These are phyloP conservation scores for Gyrodactylus bullatarudis DNA, from an alignment of 1,140 invertebrate genomes.

Conservation along the genomic window DNA sequence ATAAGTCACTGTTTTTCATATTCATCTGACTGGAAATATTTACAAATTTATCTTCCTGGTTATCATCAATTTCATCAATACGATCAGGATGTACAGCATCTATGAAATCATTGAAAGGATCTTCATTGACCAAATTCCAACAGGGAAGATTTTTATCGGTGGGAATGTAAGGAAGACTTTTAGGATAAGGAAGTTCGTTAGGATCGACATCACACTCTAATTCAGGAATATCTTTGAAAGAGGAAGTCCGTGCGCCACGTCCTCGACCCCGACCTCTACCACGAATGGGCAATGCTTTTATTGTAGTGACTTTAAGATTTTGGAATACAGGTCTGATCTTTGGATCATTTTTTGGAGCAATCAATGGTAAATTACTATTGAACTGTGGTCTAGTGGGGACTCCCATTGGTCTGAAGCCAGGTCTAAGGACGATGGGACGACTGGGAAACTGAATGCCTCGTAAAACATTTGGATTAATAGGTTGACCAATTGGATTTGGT, in stretches of 20 bases:
- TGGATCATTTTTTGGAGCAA: no score
- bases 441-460: no score
- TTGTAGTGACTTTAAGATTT: not conserved
- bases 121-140: not conserved
- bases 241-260: not conserved
- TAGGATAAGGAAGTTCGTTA: not conserved
- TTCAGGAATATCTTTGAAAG: not conserved
- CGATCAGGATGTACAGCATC: not conserved
- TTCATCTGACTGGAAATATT: not conserved
- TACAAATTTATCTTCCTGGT: not conserved
- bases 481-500: no score
- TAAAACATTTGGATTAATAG: no score
- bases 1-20: not conserved
- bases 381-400: no score
- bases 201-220: not conserved
- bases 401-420: no score
- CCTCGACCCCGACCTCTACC: not conserved
- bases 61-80: not conserved
- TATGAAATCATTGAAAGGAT: not conserved
- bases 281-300: not conserved
- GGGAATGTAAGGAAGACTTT: not conserved
- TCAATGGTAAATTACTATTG: no score
- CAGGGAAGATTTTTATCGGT: not conserved
- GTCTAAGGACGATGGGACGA: no score
- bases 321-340: not conserved